A percentile compares a stretch with the other conserved stretches of the same genome.
Conservation (phyloP, 1,140 invertebrate species). For the Dendroctonus ponderosae region DNA sequence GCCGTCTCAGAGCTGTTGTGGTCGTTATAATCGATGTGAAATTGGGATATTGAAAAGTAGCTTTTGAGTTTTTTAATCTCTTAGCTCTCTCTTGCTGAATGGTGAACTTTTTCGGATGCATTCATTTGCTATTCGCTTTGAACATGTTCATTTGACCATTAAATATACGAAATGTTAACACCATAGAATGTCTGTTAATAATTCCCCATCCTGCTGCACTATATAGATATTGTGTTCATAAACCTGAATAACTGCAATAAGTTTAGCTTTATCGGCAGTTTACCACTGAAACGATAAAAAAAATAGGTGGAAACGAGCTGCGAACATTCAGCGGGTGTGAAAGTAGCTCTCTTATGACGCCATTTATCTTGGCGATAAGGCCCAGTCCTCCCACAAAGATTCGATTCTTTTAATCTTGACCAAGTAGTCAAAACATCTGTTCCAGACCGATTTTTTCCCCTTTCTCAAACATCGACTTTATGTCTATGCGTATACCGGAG, state of each 20-base stretch:
- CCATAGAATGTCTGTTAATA: neutral
- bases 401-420: too few species aligned
- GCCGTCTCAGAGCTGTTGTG: too few species aligned
- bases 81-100: too few species aligned
- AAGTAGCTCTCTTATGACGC: conserved; percentile 28
- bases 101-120: too few species aligned
- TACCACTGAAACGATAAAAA: conserved; percentile 18
- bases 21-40: too few species aligned
- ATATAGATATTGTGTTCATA: too few species aligned
- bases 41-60: too few species aligned
- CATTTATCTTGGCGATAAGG: conserved; percentile 34
- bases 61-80: too few species aligned
- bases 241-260: neutral
- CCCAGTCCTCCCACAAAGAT: neutral
- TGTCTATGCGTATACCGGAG: too few species aligned
- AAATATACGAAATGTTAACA: conserved; percentile 1
- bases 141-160: neutral
- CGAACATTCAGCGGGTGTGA: conserved; percentile 26
- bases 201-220: neutral
- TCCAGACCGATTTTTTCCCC: neutral
- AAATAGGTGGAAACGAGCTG: conserved; percentile 31
- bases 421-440: neutral
- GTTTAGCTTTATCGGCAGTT: neutral
- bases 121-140: neutral
- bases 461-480: neutral